Conservation (phyloP, 2,888 invertebrate species). For the Drosophila nigricruria region DNA sequence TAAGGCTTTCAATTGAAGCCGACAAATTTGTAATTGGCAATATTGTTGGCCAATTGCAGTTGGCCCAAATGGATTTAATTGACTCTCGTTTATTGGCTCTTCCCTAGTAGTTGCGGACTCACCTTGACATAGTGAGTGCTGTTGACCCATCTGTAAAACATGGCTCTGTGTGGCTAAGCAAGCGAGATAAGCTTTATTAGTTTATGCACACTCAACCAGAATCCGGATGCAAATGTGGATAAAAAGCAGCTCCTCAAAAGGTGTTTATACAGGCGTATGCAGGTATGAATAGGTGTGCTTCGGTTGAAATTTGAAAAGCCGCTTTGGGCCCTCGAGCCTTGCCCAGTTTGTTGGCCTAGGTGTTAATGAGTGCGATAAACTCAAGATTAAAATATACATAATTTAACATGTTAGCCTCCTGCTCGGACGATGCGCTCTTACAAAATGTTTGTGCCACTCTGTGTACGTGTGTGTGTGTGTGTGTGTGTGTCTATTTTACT, state of each 20-base stretch:
- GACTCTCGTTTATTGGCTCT: conserved; percentile 20
- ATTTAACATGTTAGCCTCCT: conserved; percentile 65
- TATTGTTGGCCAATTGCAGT: conserved; percentile 45
- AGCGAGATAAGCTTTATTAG: conserved; percentile 75
- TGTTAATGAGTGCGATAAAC: conserved; percentile 80
- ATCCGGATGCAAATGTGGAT: conserved; percentile 21
- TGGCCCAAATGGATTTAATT: conserved; percentile 20
- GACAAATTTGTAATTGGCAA: conserved; percentile 72
- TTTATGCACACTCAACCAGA: conserved; percentile 53
- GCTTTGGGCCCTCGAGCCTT: conserved; percentile 27
- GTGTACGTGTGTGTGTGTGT: too few relatives aligned
- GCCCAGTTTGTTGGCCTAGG: conserved; percentile 40
- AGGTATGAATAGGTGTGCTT: background rate
- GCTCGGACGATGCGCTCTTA: conserved; percentile 16
- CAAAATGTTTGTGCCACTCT: conserved; percentile 26
- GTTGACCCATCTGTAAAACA: conserved; percentile 34
- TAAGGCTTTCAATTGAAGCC: conserved; percentile 78
- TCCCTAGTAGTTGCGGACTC: conserved; percentile 3
- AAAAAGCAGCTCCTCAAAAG: conserved; percentile 50
- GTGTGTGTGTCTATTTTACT: background rate
- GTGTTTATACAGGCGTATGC: background rate
- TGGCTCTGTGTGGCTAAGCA: conserved; percentile 35
- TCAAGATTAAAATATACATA: conserved; percentile 76
- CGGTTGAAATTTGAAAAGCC: conserved; percentile 55
- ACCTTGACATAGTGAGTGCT: conserved; percentile 66